Base-by-base conservation (phyloP, 2,797 vertebrate species). In the Mastacembelus armatus region DNA sequence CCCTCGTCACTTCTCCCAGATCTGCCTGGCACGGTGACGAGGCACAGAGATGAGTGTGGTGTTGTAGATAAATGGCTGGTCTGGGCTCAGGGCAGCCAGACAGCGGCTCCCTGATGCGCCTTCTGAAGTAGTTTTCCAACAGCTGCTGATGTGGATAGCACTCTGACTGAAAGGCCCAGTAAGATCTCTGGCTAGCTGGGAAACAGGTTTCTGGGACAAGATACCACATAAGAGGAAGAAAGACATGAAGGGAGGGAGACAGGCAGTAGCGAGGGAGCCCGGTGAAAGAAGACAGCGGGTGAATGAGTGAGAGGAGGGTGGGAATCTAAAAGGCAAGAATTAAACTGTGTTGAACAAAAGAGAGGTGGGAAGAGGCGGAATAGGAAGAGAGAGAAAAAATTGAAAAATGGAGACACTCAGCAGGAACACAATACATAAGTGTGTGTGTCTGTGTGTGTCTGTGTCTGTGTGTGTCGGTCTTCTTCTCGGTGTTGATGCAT, bases 61-160 rank as follows among this genome's bases (percentile, higher is more conserved):
- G 15, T 39, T 75, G 81, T 22, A 89, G 88, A 90, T 89, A 90
- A 89, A 83, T 49, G 44, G 40, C 81, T 52, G 86, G 70, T 78
- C 74, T 74, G 73, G 82, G 85, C 85, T 83, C 85, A 39, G 83
- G 58, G 59, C 11, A 44, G 67, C 60, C 60, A 71, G 74, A 54
- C 78, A 7, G 48, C 2, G 4, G 55, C 71, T 84, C 85, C 83
- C 78, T 14, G 2, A 70, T 62, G 79, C 4, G 63, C 40, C 71
- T 35, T 86, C 64, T 81, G 69, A 85, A 83, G 80, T 77, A 29
- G 69, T 77, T 85, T 80, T 56, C 60, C 38, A 69, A 76, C 87
- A 78, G 80, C 81, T 86, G 87, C 70, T 3, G 62, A 68, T n/a
- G 74, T 18, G 76, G 86, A 86, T 90, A 88, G 82, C 27, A 54